These are phyloP conservation scores for Plebejus melissa DNA, from an alignment of 2,888 invertebrate species.

Conservation along the genomic window DNA sequence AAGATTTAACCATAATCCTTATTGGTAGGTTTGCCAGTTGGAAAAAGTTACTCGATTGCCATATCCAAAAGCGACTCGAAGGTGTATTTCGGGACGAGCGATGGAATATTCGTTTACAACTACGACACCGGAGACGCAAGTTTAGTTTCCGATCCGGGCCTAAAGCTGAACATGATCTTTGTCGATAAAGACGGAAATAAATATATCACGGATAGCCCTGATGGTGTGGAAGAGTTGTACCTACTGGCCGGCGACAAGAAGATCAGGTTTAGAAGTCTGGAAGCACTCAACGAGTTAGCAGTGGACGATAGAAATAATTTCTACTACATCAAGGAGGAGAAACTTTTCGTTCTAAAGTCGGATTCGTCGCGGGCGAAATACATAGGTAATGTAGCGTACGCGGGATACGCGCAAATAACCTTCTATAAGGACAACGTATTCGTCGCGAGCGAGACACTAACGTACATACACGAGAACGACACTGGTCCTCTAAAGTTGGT, in stretches of 20 bases:
- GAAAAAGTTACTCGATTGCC: constrained; percentile 60
- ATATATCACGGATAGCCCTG: constrained; percentile 55
- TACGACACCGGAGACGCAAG: constrained; percentile 51
- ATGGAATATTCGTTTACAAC: constrained; percentile 57
- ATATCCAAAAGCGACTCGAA: constrained; percentile 53
- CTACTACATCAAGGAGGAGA: constrained; percentile 57
- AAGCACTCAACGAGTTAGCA: constrained; percentile 57
- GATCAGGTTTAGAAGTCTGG: constrained; percentile 50
- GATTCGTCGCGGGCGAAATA: constrained; percentile 46
- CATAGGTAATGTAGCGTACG: constrained; percentile 53
- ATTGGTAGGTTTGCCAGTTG: constrained; percentile 56
- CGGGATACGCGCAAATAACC: constrained; percentile 60
- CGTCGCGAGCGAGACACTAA: constrained; percentile 54
- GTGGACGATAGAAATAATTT: constrained; percentile 63
- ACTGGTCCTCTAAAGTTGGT: constrained; percentile 51
- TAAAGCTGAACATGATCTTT: constrained; percentile 58
- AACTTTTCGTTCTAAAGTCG: constrained; percentile 54
- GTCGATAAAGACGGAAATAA: constrained; percentile 63
- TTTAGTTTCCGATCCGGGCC: constrained; percentile 45
- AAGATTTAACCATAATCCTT: background rate
- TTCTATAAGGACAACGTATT: constrained; percentile 54
- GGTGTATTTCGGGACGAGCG: constrained; percentile 63
- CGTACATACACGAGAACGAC: constrained; percentile 59
- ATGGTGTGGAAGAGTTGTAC: constrained; percentile 60
- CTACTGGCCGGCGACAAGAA: constrained; percentile 54